phyloP scores from a whole-genome alignment of 92 coral and sea anemone species.

The Paragorgia papillata region DNA sequence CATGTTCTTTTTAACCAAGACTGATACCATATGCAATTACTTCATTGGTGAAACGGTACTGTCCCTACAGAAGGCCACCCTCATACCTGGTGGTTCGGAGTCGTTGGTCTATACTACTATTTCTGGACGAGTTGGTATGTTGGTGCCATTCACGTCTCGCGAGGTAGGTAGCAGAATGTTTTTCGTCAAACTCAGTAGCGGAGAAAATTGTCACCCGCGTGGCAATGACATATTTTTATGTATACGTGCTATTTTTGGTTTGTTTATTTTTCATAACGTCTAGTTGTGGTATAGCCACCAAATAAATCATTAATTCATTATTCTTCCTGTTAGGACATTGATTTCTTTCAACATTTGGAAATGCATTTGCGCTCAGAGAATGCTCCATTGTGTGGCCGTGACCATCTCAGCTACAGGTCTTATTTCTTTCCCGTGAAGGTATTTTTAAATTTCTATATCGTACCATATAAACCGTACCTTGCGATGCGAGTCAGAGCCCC shows the following conservation, averaged over 20 bases:
- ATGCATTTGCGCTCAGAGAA: slow-evolving; percentile 98
- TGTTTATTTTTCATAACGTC: no score
- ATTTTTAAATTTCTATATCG: not conserved
- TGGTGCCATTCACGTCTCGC: slow-evolving; percentile 93
- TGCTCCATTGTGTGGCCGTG: slow-evolving; percentile 95
- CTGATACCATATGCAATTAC: slow-evolving; percentile 86
- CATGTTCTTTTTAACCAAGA: slow-evolving; percentile 53
- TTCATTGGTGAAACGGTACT: slow-evolving; percentile 96
- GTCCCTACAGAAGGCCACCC: slow-evolving; percentile 96
- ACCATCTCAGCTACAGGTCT: slow-evolving; percentile 90
- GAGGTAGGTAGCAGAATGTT: slow-evolving; percentile 67
- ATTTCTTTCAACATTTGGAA: slow-evolving; percentile 97
- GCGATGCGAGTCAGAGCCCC: no score
- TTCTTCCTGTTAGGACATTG: slow-evolving; percentile 75
- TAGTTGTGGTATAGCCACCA: no score
- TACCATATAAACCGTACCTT: no score
- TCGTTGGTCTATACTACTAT: slow-evolving; percentile 93
- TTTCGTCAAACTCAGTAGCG: no score
- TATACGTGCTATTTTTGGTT: no score
- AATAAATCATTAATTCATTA: no score
- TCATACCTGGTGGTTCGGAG: slow-evolving; percentile 99
- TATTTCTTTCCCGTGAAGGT: slow-evolving; percentile 99
- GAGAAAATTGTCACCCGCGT: no score
- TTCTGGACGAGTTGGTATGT: slow-evolving; percentile 97
- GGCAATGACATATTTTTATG: no score